Evolutionary conservation across 2,113 vertebrate species (phyloP).

Genomic region (Cephalopholis sonnerati): DNA sequence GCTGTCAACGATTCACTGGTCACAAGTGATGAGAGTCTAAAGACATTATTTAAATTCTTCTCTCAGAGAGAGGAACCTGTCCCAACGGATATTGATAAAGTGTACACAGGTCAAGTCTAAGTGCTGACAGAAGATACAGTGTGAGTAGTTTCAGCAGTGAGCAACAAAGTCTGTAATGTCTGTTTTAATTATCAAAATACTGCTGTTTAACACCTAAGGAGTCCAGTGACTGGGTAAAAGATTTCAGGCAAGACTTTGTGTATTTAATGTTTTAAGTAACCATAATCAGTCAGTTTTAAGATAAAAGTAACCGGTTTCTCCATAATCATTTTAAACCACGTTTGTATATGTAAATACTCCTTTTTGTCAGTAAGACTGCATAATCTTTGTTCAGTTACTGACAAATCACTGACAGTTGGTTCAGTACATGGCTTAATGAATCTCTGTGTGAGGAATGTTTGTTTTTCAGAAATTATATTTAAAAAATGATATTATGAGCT

Average conservation of each 20-base stretch:
- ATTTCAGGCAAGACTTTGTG: neutral
- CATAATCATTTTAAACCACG: neutral
- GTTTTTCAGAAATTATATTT: too few species aligned
- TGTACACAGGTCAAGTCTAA: neutral
- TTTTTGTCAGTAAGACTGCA: neutral
- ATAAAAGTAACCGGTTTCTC: neutral
- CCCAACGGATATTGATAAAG: conserved; percentile 36
- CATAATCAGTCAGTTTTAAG: neutral
- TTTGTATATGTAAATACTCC: neutral
- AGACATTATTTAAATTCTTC: conserved; percentile 8
- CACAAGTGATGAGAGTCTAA: neutral
- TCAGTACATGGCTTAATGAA: neutral
- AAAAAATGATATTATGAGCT: too few species aligned
- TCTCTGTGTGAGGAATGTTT: too few species aligned
- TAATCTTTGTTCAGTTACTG: neutral
- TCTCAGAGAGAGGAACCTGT: neutral
- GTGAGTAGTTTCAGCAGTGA: neutral
- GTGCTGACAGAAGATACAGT: neutral
- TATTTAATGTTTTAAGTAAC: neutral
- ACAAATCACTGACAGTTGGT: neutral
- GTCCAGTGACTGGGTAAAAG: neutral
- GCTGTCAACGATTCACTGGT: neutral
- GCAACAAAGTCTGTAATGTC: neutral
- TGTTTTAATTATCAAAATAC: neutral
- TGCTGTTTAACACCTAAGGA: neutral